A percentile compares a stretch with the other conserved stretches of the same genome.
These are phyloP conservation scores for Pristionchus entomophagus DNA, from an alignment of 2,888 invertebrate species.

Conservation along the genomic window DNA sequence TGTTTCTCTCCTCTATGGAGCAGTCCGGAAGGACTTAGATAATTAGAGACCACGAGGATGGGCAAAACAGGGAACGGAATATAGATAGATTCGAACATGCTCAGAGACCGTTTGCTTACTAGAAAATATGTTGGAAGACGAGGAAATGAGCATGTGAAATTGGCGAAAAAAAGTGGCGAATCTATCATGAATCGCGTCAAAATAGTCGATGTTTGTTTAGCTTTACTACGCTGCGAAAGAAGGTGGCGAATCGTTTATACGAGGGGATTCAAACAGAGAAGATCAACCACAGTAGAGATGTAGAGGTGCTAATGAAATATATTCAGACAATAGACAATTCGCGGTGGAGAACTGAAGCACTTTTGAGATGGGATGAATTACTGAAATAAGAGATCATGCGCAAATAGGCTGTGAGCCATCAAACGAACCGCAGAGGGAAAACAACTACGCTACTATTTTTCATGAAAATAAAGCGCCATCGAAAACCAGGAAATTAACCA, in stretches of 20 bases:
- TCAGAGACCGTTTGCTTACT: slow-evolving; percentile 12
- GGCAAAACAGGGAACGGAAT: neutral
- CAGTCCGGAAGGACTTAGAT: neutral
- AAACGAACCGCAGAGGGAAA: no score
- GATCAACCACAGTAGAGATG: neutral
- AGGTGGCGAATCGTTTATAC: neutral
- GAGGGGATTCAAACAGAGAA: neutral
- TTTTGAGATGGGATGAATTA: neutral
- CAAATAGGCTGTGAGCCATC: neutral
- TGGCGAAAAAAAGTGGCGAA: neutral
- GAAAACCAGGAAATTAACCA: no score
- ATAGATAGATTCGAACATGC: neutral
- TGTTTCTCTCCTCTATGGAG: neutral
- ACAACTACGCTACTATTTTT: no score
- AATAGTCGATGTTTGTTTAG: neutral
- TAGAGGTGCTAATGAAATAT: neutral
- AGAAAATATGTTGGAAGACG: neutral
- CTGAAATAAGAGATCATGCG: neutral
- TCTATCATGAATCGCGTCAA: neutral
- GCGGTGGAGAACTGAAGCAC: no score
- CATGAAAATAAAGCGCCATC: no score
- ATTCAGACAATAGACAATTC: no score
- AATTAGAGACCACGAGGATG: slow-evolving; percentile 14
- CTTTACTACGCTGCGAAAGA: neutral
- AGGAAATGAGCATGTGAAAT: neutral